Evolutionary conservation across 2,797 vertebrate species (phyloP), one percentile per base, ranked within the genome.

Genomic region (Enoplosus armatus): DNA sequence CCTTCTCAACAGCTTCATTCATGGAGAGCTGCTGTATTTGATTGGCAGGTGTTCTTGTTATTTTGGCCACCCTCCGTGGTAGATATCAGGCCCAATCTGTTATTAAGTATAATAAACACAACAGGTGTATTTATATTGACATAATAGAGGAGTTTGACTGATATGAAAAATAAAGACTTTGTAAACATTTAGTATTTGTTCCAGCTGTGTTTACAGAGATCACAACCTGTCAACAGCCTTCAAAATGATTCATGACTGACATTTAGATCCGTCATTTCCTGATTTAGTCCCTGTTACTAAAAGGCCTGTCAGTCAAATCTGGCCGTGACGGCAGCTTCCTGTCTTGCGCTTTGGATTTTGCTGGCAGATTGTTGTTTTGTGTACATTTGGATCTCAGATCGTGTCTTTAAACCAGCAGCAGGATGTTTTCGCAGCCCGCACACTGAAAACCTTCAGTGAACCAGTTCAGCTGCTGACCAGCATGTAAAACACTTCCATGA

Each of bases 401-500:
- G 61, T 47, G 62, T 76, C 41, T 71, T 73, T 45, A 66, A 65
- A 72, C 7, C 33, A 75, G 60, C 67, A 67, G 62, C 58, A 63
- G 59, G 84, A 76, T 64, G 69, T 48, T n/a, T 79, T 83, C 55
- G 53, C 58, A 70, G 64, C 64, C 47, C 70, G 60, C 72, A 64
- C 83, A 74, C 69, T 31, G 22, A 41, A 20, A 75, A 58, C 29
- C 39, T 54, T 66, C 45, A 22, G 45, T 37, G 61, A 56, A 69
- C 14, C 59, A 26, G 74, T 51, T 61, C 70, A 60, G 77, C 71
- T 64, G 83, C 85, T 84, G 85, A 77, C 71, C 82, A 58, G 85
- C 78, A 85, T 83, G 67, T 82, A 18, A 85, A 84, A 83, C 67
- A 69, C 53, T 8, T 20, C 26, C 41, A 43, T 86, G 78, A 84